Evolutionary conservation across 2,797 vertebrate species (phyloP).

Genomic region (Holocentrus rufus): DNA sequence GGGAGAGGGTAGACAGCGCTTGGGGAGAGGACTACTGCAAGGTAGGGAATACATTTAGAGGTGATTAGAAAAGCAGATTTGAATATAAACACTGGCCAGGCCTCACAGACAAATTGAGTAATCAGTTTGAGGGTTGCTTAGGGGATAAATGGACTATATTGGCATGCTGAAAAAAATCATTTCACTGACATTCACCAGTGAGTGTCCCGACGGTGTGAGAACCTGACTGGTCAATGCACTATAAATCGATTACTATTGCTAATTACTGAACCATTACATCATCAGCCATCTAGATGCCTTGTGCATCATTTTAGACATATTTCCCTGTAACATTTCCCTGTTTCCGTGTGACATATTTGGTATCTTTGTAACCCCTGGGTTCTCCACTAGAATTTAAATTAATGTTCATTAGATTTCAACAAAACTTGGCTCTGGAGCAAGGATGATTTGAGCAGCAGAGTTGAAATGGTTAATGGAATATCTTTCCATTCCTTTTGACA

Average conservation of each 20-base stretch:
- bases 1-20: constrained; percentile 48
- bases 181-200: constrained; percentile 43
- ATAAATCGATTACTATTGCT: constrained; percentile 31
- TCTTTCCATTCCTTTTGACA: constrained; percentile 12
- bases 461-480: constrained; percentile 27
- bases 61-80: constrained; percentile 66
- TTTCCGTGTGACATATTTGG: too few relatives aligned
- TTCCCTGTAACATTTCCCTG: too few relatives aligned
- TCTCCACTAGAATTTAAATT: too few relatives aligned
- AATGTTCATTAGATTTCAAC: too few relatives aligned
- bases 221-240: constrained; percentile 18
- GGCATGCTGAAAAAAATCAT: background rate
- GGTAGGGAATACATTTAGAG: constrained; percentile 48
- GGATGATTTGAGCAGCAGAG: too few relatives aligned
- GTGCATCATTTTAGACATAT: too few relatives aligned
- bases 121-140: constrained; percentile 15
- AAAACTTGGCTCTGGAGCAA: too few relatives aligned
- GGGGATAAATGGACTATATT: background rate
- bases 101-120: constrained; percentile 45
- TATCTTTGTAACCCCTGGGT: too few relatives aligned
- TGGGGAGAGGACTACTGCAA: constrained; percentile 58
- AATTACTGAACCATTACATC: too few relatives aligned
- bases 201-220: constrained; percentile 17
- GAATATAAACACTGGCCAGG: constrained; percentile 45
- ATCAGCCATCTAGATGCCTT: too few relatives aligned